Base-by-base conservation (phyloP, 2,888 invertebrate genomes). In the Polymixis lichenea region DNA sequence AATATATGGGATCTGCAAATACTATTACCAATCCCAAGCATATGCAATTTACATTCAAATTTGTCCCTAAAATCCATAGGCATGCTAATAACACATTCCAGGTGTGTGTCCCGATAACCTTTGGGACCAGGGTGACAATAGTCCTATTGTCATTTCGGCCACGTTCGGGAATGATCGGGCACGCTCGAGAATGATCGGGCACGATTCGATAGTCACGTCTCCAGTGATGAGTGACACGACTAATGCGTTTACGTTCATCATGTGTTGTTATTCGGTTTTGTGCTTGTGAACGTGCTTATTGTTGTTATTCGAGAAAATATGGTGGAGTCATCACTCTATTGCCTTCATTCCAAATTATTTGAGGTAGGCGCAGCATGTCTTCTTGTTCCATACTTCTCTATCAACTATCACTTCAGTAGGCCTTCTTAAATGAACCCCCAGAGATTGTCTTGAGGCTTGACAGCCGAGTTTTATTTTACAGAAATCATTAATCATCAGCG, bases 31-130 rank as follows among this genome's bases (percentile, higher is more conserved):
- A 1, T 43, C 28, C 32, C 7, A 43, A 22, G 19, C 38, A 64
- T 9, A 80, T 58, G 72, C 69, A 84, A 84, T 80, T 70, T 68
- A 64, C 17, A 85, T 85, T 71, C 67, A 64, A 85, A 73, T 77
- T 65, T 49, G 56, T 46, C 38, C 7, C 28, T 55, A 56, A 72
- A 74, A 72, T 75, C 76, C 22, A 83, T 73, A 82, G 82, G 67
- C 73, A 82, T 73, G 77, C 73, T 77, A 83, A 86, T 84, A 86
- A 80, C 64, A 43, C 75, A 86, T 86, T 86, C 86, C 70, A 65
- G 17, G 65, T 74, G 61, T 56, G 61, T 46, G 80, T 38, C 60
- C 64, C 49, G 55, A 55, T 83, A 74, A 72, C 77, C 77, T 69
- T 28, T 69, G 75, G 46, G 43, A 64, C 15, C 53, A 17, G 17